These are phyloP conservation scores for Pollenia griseotomentosa DNA, from an alignment of 2,888 invertebrate genomes.

Conservation along the genomic window DNA sequence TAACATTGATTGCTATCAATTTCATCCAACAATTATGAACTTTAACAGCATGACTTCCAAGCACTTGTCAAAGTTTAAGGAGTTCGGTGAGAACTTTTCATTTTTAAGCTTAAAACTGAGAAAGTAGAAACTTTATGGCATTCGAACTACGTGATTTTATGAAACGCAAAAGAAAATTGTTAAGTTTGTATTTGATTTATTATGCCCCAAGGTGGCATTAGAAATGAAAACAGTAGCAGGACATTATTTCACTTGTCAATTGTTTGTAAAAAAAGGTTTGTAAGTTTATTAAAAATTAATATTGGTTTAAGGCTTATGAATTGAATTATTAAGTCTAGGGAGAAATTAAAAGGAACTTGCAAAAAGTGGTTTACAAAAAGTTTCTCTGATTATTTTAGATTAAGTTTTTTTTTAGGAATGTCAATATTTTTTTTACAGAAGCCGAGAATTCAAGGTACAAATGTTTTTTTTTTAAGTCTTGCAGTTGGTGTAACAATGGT, in stretches of 20 bases:
- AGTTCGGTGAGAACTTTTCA: not conserved
- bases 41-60: slow-evolving; percentile 20
- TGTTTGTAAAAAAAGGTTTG: slow-evolving; percentile 39
- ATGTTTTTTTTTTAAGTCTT: no score
- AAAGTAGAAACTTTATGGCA: not conserved
- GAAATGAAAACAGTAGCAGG: slow-evolving; percentile 19
- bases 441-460: not conserved
- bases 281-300: slow-evolving; percentile 70
- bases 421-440: not conserved
- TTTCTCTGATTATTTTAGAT: not conserved
- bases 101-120: not conserved
- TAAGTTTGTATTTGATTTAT: slow-evolving; percentile 63
- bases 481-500: no score
- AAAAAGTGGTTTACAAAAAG: not conserved
- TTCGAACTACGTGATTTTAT: slow-evolving; percentile 47
- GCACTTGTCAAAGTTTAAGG: slow-evolving; percentile 17
- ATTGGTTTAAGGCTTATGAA: slow-evolving; percentile 36
- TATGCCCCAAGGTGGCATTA: slow-evolving; percentile 51
- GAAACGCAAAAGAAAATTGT: slow-evolving; percentile 11
- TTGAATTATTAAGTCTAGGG: not conserved
- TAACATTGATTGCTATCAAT: slow-evolving; percentile 62
- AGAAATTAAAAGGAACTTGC: slow-evolving; percentile 22
- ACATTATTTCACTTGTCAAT: slow-evolving; percentile 38
- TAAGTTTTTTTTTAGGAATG: no score
- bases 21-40: slow-evolving; percentile 58